Evolutionary conservation across 2,113 vertebrate genomes (phyloP), one percentile per base, ranked within the genome.

Genomic region (Malurus melanocephalus): DNA sequence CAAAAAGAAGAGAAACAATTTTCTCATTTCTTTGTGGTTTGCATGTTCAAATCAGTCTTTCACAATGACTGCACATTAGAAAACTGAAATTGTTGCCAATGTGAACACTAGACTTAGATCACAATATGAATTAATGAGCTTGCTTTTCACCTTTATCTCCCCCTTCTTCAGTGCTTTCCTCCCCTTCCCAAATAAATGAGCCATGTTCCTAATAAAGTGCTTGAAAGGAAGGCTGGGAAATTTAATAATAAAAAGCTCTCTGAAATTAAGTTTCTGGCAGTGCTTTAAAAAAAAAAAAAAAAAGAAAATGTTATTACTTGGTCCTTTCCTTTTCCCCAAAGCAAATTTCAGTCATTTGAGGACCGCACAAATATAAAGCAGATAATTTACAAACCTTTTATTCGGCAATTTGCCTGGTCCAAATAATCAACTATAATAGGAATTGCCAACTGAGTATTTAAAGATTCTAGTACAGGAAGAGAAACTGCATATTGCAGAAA

Each of bases 261-360:
- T 90, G 85, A 95, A 96, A 95, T 96, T 93, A 96, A 90, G 90
- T 95, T 94, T 86, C 84, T 80, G 80, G 65, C 60, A 93, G 59
- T 64, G 59, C 38, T 94, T 95, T 87, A 35, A 35, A 35, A 35
- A 35, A 35, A 38, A 38, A 38, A 79, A 84, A 91, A 84, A 90
- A 76, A 76, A 82, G 56, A 69, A 92, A 96, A 90, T 48, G 69
- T 71, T 90, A 92, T 92, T 94, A 75, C 78, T 95, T 92, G 45
- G 72, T 81, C 79, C 68, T 80, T 94, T 81, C 66, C 85, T 96
- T 96, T 94, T 87, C 74, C 89, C 84, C 82, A 91, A 43, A 89
- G 89, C 62, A 94, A 91, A 95, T 92, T 95, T 91, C 72, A 96
- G 64, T 89, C 92, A 83, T 95, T 94, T 95, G 91, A 96, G 75